Evolutionary conservation across 1,140 invertebrate genomes (phyloP), one percentile per base, ranked within the genome.

Genomic region (Papilio glaucus): DNA sequence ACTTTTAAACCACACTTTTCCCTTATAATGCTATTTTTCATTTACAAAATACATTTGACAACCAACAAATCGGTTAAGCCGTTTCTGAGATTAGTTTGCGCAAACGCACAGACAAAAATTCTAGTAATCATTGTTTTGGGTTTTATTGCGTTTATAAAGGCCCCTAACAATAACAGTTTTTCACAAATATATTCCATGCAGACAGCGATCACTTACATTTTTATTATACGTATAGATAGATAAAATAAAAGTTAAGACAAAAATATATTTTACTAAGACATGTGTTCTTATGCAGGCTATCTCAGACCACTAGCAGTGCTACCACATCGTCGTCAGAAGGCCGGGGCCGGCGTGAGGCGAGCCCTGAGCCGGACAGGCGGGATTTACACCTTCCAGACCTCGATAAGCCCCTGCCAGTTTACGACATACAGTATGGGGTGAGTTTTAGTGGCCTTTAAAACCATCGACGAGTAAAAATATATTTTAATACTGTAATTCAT

Each of bases 361-460:
- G 91, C 71, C 91, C 91, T 9, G 90, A 91, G 15, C 39, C 72
- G 0, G 80, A 86, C 65, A 78, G 85, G 12, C 84, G 85, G 3
- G 81, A 90, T 41, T 76, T 93, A 8, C 87, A 83, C 5, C 75
- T 92, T 21, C 89, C 92, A 5, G 92, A 93, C 67, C 85, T 93
- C 10, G 92, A 93, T 65, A 81, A 85, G 38, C 88, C 88, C n/a
- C 73, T 93, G 39, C 93, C 93, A 0, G 90, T 94, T 39, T 94
- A 95, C 82, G 94, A 95, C 72, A 92, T 94, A 71, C 94, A 93
- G 80, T 94, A 94, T 82, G 94, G 94, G 87, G 94, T 95, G 85
- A 93, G 87, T n/a, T n/a, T n/a, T n/a, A n/a, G n/a, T n/a, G n/a
- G n/a, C n/a, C 29, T 33, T 33, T 33, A 33, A 33, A 33, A 33